Percentiles rank a stretch among this genome's conserved stretches.
phyloP scores from a whole-genome alignment of 2,888 invertebrate genomes.

The Clivina fossor region DNA sequence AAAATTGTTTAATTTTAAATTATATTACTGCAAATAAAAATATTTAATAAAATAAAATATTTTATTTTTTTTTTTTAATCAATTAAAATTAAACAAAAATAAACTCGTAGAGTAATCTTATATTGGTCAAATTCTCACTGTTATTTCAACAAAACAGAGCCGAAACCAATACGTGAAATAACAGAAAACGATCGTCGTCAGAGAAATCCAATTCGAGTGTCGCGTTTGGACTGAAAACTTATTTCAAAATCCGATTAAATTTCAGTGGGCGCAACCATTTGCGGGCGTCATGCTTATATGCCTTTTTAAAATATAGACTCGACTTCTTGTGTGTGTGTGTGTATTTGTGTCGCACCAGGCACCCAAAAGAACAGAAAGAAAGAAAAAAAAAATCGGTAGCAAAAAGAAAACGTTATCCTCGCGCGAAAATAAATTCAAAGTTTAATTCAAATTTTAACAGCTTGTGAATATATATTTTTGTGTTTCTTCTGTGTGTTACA shows the following conservation, averaged over 20 bases:
- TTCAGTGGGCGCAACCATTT: conserved; percentile 9
- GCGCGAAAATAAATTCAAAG: conserved; percentile 24
- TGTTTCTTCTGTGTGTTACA: conserved; percentile 55
- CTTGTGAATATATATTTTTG: conserved; percentile 24
- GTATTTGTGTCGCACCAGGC: too few species aligned
- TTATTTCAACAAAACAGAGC: not conserved
- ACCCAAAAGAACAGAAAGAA: too few species aligned
- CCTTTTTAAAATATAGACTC: conserved; percentile 23
- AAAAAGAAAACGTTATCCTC: conserved; percentile 10
- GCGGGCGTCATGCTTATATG: conserved; percentile 17
- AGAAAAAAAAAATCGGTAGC: conserved; percentile 19
- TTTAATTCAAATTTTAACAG: conserved; percentile 32
- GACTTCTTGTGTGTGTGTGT: conserved; percentile 13
- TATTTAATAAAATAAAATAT: too few species aligned
- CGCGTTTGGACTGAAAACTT: conserved; percentile 8
- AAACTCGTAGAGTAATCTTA: too few species aligned
- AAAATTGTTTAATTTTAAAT: too few species aligned
- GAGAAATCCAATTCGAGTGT: conserved; percentile 20
- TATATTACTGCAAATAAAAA: too few species aligned
- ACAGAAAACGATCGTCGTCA: too few species aligned
- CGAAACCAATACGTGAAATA: not conserved
- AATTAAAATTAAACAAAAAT: too few species aligned
- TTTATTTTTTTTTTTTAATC: too few species aligned
- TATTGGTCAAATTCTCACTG: too few species aligned
- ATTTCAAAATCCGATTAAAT: conserved; percentile 27